phyloP scores from a whole-genome alignment of 1,140 invertebrate genomes.

The Trichonephila clavipes region DNA sequence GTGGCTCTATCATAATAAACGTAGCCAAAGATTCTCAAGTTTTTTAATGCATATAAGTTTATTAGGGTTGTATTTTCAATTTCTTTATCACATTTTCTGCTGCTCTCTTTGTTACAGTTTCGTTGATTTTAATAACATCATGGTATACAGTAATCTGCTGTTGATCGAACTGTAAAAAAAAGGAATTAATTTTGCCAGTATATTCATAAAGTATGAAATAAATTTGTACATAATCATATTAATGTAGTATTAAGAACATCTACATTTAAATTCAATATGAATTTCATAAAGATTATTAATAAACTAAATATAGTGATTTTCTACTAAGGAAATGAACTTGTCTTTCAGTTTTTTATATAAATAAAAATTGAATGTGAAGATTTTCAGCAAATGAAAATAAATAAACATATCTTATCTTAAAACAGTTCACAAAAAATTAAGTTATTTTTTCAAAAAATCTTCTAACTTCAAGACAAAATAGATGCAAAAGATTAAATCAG shows the following conservation, averaged over 20 bases:
- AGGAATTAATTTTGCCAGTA: neutral
- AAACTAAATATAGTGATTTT: too few species aligned
- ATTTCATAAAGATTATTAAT: too few species aligned
- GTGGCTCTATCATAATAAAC: conserved; percentile 41
- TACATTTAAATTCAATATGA: neutral
- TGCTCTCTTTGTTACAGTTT: conserved; percentile 68
- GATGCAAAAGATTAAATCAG: too few species aligned
- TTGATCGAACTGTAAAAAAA: conserved; percentile 30
- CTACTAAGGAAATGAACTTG: too few species aligned
- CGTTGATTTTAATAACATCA: conserved; percentile 52
- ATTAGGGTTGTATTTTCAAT: neutral
- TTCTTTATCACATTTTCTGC: conserved; percentile 66
- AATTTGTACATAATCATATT: neutral
- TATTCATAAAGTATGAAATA: neutral
- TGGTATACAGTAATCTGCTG: conserved; percentile 25
- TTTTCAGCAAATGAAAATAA: too few species aligned
- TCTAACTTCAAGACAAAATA: too few species aligned
- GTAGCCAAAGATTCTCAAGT: neutral
- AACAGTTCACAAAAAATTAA: too few species aligned
- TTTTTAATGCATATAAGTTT: too few species aligned
- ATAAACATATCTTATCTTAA: too few species aligned
- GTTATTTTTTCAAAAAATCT: too few species aligned
- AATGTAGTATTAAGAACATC: neutral
- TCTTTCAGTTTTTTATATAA: too few species aligned
- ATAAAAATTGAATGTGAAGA: too few species aligned